A percentile compares a stretch with the other conserved stretches of the same genome.
These are phyloP conservation scores for Lethenteron reissneri DNA, from an alignment of 2,113 vertebrate species.

Conservation along the genomic window DNA sequence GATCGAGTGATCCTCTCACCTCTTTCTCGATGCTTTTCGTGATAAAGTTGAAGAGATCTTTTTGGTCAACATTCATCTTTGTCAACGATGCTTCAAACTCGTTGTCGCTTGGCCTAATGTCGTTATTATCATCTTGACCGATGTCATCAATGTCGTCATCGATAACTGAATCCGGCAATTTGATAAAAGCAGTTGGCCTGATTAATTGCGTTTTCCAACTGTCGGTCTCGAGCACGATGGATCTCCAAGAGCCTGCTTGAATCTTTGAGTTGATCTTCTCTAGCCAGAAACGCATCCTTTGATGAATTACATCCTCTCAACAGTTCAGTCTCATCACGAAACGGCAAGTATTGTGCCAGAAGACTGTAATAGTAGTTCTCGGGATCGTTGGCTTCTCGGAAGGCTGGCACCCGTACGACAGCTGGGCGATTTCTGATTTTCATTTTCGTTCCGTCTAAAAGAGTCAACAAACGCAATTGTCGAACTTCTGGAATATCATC, in stretches of 20 bases:
- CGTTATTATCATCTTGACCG: not conserved
- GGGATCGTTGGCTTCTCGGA: not conserved
- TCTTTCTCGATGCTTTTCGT: not conserved
- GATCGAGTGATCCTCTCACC: not conserved
- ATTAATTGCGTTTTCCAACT: not conserved
- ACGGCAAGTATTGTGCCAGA: not conserved
- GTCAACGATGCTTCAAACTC: no score
- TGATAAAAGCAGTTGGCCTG: not conserved
- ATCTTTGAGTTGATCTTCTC: not conserved
- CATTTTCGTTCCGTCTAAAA: not conserved
- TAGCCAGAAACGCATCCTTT: not conserved
- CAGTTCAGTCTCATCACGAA: not conserved
- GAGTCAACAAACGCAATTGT: not conserved
- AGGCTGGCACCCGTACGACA: not conserved
- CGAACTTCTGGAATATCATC: not conserved
- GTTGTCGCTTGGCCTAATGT: no score
- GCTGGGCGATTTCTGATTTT: not conserved
- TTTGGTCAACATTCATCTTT: not conserved
- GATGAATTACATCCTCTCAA: not conserved
- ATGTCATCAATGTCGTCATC: not conserved
- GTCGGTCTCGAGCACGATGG: not conserved
- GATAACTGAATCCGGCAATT: no score
- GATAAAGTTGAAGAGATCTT: not conserved
- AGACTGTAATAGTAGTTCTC: constrained; percentile 4
- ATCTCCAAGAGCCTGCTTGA: not conserved